Evolutionary conservation across 2,888 invertebrate genomes (phyloP).

Genomic region (Anorthoa munda): DNA sequence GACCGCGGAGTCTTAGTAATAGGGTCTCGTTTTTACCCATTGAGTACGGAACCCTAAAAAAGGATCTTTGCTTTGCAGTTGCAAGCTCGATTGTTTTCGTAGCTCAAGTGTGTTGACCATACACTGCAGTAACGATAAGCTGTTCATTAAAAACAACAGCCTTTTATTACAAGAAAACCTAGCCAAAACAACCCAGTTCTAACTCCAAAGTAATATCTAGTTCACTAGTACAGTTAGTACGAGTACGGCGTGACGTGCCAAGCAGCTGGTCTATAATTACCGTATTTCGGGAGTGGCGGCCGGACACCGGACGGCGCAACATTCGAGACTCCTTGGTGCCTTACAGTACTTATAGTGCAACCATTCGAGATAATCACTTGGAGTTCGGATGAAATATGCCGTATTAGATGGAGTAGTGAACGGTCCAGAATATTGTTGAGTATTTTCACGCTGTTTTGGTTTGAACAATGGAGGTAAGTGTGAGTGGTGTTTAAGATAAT

Average conservation of each 20-base stretch:
- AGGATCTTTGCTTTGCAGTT: not conserved
- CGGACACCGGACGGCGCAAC: slow-evolving; percentile 66
- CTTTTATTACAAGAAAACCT: slow-evolving; percentile 18
- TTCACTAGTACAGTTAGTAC: slow-evolving; percentile 46
- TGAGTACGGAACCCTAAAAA: no score
- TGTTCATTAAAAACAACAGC: slow-evolving; percentile 11
- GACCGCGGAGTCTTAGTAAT: no score
- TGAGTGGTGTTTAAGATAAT: not conserved
- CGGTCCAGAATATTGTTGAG: slow-evolving; percentile 3
- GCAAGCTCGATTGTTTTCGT: not conserved
- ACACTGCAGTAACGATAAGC: no score
- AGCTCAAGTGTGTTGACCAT: not conserved
- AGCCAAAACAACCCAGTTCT: slow-evolving; percentile 35
- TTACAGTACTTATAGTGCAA: slow-evolving; percentile 56
- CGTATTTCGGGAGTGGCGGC: slow-evolving; percentile 60
- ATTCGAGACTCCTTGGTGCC: slow-evolving; percentile 53
- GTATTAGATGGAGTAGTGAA: slow-evolving; percentile 32
- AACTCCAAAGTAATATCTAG: slow-evolving; percentile 43
- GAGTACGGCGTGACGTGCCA: slow-evolving; percentile 62
- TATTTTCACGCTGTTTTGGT: slow-evolving; percentile 19
- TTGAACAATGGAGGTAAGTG: not conserved
- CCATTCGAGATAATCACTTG: slow-evolving; percentile 61
- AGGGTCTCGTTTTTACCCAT: no score
- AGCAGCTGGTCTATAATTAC: slow-evolving; percentile 72
- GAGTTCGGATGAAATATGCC: slow-evolving; percentile 48